Base-by-base conservation (phyloP, 2,888 invertebrate genomes). In the Limulus polyphemus region DNA sequence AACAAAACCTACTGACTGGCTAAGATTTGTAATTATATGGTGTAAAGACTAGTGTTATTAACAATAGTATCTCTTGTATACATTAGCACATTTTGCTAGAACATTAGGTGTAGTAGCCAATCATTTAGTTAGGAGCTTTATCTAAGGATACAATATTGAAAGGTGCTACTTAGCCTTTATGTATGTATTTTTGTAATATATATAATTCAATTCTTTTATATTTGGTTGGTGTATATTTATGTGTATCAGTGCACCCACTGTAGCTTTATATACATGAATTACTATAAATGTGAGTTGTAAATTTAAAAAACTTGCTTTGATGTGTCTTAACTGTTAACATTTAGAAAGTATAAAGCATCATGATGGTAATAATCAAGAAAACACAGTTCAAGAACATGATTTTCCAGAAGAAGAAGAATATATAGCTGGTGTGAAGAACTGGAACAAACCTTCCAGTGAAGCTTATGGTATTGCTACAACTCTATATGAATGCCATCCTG, bases 401-500 rank as follows among this genome's bases (percentile, higher is more conserved):
- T 13, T 14, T 16, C 48, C 49, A 14, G 57, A 58, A 14, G 62
- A 64, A 47, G 58, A 65, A 17, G 64, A 66, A 50, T 62, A 76
- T 58, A 72, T 80, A n/a, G 81, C 80, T 58, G 81, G 81, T 1
- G 75, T 79, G 46, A 70, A 69, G 10, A 78, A 81, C 71, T 86
- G 85, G 85, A 82, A 81, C 69, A 74, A 74, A 58, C 80, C 80
- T 60, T 78, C 80, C 56, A 81, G 80, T 46, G 77, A 78, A 62
- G 83, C 84, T 3, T 87, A 81, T 73, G 87, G 87, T 52, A 79
- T 84, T 59, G 84, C 86, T 47, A 85, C 87, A 61, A 88, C 89
- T 0, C 78, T 91, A 56, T 91, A 91, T 74, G 91, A 91, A 73
- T 83, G 83, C 71, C 88, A 90, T 77, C 88, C 89, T 69, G 79